Evolutionary conservation across 2,113 vertebrate species (phyloP).

Genomic region (Dromiciops gliroides): DNA sequence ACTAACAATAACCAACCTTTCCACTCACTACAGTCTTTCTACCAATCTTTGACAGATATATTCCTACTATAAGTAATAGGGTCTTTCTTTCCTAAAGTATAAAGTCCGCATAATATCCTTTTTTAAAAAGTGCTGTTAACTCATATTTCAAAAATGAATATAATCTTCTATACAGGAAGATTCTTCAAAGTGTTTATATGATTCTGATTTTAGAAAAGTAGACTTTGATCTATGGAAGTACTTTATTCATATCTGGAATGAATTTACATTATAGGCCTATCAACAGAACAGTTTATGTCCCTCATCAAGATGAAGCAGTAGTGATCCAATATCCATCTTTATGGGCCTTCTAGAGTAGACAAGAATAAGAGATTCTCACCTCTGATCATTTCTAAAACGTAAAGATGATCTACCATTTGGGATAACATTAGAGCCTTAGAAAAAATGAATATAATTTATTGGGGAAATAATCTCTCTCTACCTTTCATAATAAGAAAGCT

Average conservation of each 20-base stretch:
- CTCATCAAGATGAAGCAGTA: not conserved
- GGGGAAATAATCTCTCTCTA: slow-evolving; percentile 14
- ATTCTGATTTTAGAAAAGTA: slow-evolving; percentile 28
- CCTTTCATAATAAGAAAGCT: slow-evolving; percentile 45
- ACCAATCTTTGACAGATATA: not conserved
- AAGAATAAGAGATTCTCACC: slow-evolving; percentile 33
- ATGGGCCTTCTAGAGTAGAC: slow-evolving; percentile 11
- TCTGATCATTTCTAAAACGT: slow-evolving; percentile 21
- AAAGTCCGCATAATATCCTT: not conserved
- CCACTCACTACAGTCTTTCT: not conserved
- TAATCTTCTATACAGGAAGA: slow-evolving; percentile 5
- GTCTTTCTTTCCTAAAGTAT: not conserved
- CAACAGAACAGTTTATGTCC: slow-evolving; percentile 24
- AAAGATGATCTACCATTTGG: slow-evolving; percentile 39
- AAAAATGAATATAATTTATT: slow-evolving; percentile 34
- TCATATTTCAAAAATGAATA: slow-evolving; percentile 18
- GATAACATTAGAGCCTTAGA: slow-evolving; percentile 37
- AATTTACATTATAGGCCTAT: slow-evolving; percentile 23
- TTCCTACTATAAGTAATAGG: not conserved
- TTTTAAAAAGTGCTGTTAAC: not conserved
- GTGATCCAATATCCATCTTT: not conserved
- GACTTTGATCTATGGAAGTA: slow-evolving; percentile 15
- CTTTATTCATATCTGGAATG: slow-evolving; percentile 45
- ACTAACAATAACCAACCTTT: not conserved
- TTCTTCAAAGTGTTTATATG: slow-evolving; percentile 35